phyloP scores from a whole-genome alignment of 2,888 invertebrate species.

The Erebia epiphron region DNA sequence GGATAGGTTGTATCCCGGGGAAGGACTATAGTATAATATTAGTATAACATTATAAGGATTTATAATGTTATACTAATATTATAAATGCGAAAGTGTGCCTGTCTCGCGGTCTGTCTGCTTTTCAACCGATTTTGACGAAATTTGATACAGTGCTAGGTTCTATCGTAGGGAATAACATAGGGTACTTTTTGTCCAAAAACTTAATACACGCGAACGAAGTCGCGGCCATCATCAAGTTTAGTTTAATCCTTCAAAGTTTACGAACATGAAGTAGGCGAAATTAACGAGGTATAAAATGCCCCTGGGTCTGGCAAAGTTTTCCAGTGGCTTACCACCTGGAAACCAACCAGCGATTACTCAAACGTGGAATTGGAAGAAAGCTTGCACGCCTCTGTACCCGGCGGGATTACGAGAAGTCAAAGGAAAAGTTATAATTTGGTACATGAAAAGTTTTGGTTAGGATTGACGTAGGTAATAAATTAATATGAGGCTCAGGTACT shows the following conservation, averaged over 20 bases:
- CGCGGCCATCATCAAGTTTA: neutral
- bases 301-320: neutral
- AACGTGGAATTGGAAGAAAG: conserved; percentile 12
- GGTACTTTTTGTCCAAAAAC: no score
- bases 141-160: no score
- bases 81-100: no score
- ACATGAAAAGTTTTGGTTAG: neutral
- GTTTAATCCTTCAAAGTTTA: neutral
- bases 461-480: neutral
- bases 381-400: neutral
- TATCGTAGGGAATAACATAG: no score
- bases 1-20: no score
- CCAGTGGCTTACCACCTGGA: neutral
- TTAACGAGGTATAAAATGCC: conserved; percentile 11
- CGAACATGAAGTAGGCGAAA: neutral
- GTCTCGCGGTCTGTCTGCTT: no score
- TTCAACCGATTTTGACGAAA: no score
- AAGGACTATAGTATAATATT: no score
- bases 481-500: no score
- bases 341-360: conserved; percentile 3
- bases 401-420: neutral
- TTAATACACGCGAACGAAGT: no score
- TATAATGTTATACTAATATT: no score
- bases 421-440: neutral
- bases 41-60: no score